Evolutionary conservation across 2,888 invertebrate species (phyloP).

Genomic region (Bhutanitis thaidina): DNA sequence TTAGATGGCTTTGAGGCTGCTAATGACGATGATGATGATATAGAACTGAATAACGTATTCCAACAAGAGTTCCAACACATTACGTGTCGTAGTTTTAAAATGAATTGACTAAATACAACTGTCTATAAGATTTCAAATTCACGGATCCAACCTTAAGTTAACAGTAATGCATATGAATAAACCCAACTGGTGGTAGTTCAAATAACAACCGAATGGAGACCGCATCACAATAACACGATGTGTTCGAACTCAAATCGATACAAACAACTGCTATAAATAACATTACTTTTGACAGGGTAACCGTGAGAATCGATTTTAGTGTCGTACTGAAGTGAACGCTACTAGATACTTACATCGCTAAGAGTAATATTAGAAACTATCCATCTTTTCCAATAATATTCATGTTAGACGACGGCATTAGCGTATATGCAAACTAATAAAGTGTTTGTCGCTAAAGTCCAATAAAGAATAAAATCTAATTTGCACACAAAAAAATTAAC

Average conservation of each 20-base stretch:
- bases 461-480: too few species aligned
- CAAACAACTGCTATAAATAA: constrained; percentile 34
- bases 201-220: constrained; percentile 9
- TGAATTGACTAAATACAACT: not conserved
- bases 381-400: too few species aligned
- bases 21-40: too few species aligned
- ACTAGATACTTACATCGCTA: constrained; percentile 25
- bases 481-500: too few species aligned
- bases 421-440: too few species aligned
- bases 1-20: too few species aligned
- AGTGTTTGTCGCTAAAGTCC: too few species aligned
- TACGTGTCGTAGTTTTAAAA: too few species aligned
- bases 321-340: constrained; percentile 27
- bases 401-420: too few species aligned
- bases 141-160: not conserved
- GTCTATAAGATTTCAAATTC: not conserved
- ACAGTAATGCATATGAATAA: constrained; percentile 6
- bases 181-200: constrained; percentile 10
- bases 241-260: constrained; percentile 26
- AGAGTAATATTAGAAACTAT: too few species aligned
- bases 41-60: too few species aligned
- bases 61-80: too few species aligned
- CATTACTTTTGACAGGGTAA: constrained; percentile 35
- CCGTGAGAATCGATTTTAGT: constrained; percentile 34
- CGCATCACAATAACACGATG: constrained; percentile 7